Base-by-base conservation (phyloP, 1,140 invertebrate species). In the Wiebesia pumilae region DNA sequence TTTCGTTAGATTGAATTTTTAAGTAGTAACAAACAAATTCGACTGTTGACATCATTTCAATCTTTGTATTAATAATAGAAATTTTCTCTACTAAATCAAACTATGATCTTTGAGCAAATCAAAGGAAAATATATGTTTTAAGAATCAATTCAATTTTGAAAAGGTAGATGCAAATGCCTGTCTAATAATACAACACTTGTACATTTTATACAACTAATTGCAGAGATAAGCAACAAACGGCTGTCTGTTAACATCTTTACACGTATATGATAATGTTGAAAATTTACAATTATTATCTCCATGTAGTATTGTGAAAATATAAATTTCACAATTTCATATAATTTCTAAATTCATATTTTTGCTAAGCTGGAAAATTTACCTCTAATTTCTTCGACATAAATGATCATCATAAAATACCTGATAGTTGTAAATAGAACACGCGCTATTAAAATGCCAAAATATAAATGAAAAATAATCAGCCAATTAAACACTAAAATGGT, bases 401-500 rank as follows among this genome's bases (percentile, higher is more conserved):
- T 16, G 43, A n/a, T 43, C 71, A 43, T 27, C 38, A 9, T 75
- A 43, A 75, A 40, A 12, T 10, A 30, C 2, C n/a, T 16, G 33
- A 73, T 40, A 6, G 0, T 40, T 16, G 2, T 27, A 62, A 1
- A 24, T 24, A 4, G 24, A 62, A 24, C 10, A 4, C 3, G 35
- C 35, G 6, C n/a, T 38, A 40, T 21, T 6, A 24, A 0, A 33
- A 71, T 71, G 2, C 69, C 33, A 24, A 38, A 21, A 38, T 6
- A 71, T 71, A 38, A 71, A 71, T 30, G 16, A 71, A 38, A 24
- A 71, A 71, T 33, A 19, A 71, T 19, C 12, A 7, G 12, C 71
- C 71, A 75, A 75, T 75, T 75, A 75, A 75, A 75, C 40, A 75
- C 40, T 75, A 75, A 75, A 75, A 75, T 75, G 71, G 71, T 75